Conservation (phyloP, 2,888 invertebrate species). For the Cacoxenus indagator region DNA sequence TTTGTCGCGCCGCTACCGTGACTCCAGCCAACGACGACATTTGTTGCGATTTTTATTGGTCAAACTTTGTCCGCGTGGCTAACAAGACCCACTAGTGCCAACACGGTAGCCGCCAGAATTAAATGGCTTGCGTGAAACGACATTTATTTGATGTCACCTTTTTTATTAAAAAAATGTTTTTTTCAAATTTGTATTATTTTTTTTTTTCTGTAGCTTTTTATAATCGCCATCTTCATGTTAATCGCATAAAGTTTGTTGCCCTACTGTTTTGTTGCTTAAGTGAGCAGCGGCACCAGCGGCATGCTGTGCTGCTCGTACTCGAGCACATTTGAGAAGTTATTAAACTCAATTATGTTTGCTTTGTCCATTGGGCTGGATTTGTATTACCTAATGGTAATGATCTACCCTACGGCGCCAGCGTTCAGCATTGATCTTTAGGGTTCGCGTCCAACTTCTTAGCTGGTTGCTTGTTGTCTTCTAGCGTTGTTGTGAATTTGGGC, state of each 20-base stretch:
- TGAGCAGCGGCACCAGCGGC: background rate
- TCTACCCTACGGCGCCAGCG: too few species aligned
- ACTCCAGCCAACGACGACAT: slow-evolving; percentile 27
- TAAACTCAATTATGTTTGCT: too few species aligned
- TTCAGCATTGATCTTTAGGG: too few species aligned
- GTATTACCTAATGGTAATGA: too few species aligned
- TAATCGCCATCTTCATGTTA: background rate
- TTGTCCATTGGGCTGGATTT: too few species aligned
- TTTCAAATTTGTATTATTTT: too few species aligned
- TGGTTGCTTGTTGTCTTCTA: too few species aligned
- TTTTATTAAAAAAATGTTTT: background rate
- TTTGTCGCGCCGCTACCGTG: background rate
- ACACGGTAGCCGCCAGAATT: background rate
- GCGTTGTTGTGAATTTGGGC: too few species aligned
- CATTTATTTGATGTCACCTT: slow-evolving; percentile 8
- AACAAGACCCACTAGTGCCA: background rate
- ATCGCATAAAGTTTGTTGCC: background rate
- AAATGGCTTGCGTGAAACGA: background rate
- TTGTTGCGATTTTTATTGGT: slow-evolving; percentile 45
- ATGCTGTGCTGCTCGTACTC: too few species aligned
- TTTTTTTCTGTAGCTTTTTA: background rate
- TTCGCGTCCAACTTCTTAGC: too few species aligned
- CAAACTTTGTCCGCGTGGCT: background rate
- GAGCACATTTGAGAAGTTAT: too few species aligned
- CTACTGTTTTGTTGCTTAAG: background rate